phyloP scores from a whole-genome alignment of 2,113 vertebrate genomes.

The Procavia capensis region DNA sequence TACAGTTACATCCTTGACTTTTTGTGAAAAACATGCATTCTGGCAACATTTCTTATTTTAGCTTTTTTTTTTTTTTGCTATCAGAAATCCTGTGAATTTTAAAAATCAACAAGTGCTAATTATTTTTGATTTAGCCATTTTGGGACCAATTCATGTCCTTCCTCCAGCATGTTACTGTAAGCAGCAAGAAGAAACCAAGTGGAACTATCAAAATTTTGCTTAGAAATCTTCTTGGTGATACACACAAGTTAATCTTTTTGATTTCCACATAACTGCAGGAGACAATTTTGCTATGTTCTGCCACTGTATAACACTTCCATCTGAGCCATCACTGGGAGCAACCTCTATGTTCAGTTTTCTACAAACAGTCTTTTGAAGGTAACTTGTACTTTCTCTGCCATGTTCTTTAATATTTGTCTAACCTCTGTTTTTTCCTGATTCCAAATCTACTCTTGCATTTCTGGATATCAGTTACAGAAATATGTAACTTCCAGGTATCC shows the following conservation, averaged over 20 bases:
- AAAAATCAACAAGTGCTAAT: neutral
- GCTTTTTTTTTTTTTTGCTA: neutral
- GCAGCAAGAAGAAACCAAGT: neutral
- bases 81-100: neutral
- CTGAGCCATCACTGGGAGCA: too few relatives aligned
- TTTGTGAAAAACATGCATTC: neutral
- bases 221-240: neutral
- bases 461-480: neutral
- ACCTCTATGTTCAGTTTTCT: neutral
- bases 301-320: neutral
- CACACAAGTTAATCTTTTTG: neutral
- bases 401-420: neutral
- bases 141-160: neutral
- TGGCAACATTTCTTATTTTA: neutral
- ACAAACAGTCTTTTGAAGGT: neutral
- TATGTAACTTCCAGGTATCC: too few relatives aligned
- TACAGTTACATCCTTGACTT: neutral
- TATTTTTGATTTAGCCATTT: neutral
- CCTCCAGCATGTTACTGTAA: neutral
- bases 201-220: neutral
- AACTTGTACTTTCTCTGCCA: neutral
- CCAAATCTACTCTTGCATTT: too few relatives aligned
- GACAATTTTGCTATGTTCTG: neutral
- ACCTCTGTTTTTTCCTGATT: too few relatives aligned
- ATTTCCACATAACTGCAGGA: neutral